Evolutionary conservation across 2,797 vertebrate species (phyloP), one percentile per base, ranked within the genome.

Genomic region (Hemibagrus guttatus): DNA sequence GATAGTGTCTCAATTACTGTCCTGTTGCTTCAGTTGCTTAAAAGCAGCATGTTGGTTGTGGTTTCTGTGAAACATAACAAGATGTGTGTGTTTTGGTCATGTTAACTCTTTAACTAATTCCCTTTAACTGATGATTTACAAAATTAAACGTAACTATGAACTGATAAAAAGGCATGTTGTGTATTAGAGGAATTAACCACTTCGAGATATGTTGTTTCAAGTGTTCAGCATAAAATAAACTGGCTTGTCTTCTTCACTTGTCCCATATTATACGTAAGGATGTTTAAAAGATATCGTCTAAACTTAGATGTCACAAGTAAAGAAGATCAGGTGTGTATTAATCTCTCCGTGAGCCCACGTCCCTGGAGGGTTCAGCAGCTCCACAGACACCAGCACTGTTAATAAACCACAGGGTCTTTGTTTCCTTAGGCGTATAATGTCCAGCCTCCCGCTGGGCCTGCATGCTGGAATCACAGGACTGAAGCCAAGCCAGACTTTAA

Each of bases 321-420:
- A 78, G 23, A 61, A 87, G 89, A 90, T 92, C 92, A 94, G 92
- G 92, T 94, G 94, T 89, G 87, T 87, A 89, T 85, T 83, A 91
- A 89, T 89, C 85, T 82, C 89, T 89, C 92, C 90, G 90, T 68
- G 81, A 52, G 46, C 69, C 49, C 8, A 3, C 21, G 12, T 23
- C 11, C 49, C 93, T 91, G 88, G 88, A 93, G 92, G 91, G 54
- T 88, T 87, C n/a, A 82, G 75, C 26, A 59, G 61, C 74, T n/a
- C 68, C 59, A 46, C 52, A 68, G 39, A 63, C 79, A n/a, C 13
- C 58, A n/a, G 76, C 59, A 81, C 83, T 68, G 42, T 26, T 49
- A 31, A 46, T 75, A 83, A 76, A 76, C 74, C 82, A 42, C 82
- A 81, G 87, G 52, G 64, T 87, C 88, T 89, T 89, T 90, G 85